Percentiles rank a stretch among this genome's conserved stretches.
These are phyloP conservation scores for Macrophya annulata DNA, from an alignment of 2,888 invertebrate species.

Conservation along the genomic window DNA sequence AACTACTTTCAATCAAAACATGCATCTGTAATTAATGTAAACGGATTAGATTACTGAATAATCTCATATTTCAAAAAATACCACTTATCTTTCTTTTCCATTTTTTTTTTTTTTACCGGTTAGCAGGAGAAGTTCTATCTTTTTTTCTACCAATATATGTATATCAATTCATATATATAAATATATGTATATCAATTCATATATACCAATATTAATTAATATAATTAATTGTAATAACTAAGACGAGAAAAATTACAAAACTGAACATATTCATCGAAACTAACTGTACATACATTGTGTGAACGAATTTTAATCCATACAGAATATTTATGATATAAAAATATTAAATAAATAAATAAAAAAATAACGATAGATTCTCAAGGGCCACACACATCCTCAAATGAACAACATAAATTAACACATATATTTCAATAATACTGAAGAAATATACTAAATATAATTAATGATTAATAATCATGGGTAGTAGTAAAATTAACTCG, in stretches of 20 bases:
- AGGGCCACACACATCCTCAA: background rate
- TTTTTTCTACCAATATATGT: slow-evolving; percentile 6
- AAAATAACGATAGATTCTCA: slow-evolving; percentile 35
- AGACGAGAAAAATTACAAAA: slow-evolving; percentile 6
- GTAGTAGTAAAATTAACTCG: slow-evolving; percentile 3
- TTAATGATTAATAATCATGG: slow-evolving; percentile 24
- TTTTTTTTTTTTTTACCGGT: background rate
- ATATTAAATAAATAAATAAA: slow-evolving; percentile 45
- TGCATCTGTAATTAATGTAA: slow-evolving; percentile 39
- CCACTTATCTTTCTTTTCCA: slow-evolving; percentile 59
- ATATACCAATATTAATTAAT: slow-evolving; percentile 1
- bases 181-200: background rate
- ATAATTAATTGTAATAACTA: slow-evolving; percentile 19
- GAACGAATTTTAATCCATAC: slow-evolving; percentile 10
- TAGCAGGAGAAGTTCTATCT: background rate
- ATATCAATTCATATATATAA: background rate
- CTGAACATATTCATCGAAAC: slow-evolving; percentile 3
- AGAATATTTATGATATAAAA: slow-evolving; percentile 18
- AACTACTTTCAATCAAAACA: slow-evolving; percentile 40
- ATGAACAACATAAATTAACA: slow-evolving; percentile 16
- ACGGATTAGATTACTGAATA: slow-evolving; percentile 19
- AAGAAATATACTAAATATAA: slow-evolving; percentile 43
- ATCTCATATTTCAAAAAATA: slow-evolving; percentile 36
- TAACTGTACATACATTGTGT: slow-evolving; percentile 17
- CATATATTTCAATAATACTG: slow-evolving; percentile 45